Base-by-base conservation (phyloP, 2,113 vertebrate species). In the Raphicerus campestris region DNA sequence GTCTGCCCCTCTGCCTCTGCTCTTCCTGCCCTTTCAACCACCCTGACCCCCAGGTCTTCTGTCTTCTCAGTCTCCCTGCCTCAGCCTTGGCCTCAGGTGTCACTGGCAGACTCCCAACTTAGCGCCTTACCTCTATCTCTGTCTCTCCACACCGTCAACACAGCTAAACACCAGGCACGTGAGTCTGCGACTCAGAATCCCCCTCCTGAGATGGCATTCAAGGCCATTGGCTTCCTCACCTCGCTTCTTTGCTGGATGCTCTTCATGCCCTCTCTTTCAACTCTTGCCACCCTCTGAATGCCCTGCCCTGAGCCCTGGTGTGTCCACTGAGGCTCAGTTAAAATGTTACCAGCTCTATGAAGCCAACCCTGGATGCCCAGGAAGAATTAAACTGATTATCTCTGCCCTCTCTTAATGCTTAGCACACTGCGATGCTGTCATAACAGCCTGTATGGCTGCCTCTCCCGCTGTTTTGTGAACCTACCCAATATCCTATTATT, bases 191-290 rank as follows among this genome's bases (percentile, higher is more conserved):
- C 63, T 26, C 10, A 53, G 42, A 66, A 13, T 30, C 56, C 35
- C 3, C 42, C 49, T 58, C 70, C 45, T 13, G 30, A 35, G 16
- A 14, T 13, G 32, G 66, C 1, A 39, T 61, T 42, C 14, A 9
- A 19, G 10, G 30, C 5, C 13, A 22, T 1, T 82, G 14, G 13
- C 45, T 56, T 63, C 66, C 55, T n/a, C 6, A 28, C 4, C 5
- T 11, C 0, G 0, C 6, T n/a, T 30, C n/a, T 60, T n/a, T 14
- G 2, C 30, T 28, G 45, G 1, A 19, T 16, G 20, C 3, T 39
- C n/a, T 24, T 53, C 9, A 3, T 2, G 2, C 35, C 13, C 32
- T 17, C 30, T 42, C 81, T 42, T 47, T 28, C 63, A n/a, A 73
- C 35, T 42, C 70, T 30, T 0, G 2, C 58, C 53, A 49, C 47